Base-by-base conservation (phyloP, 2,113 vertebrate genomes). In the Petrocephalus microphthalmus region DNA sequence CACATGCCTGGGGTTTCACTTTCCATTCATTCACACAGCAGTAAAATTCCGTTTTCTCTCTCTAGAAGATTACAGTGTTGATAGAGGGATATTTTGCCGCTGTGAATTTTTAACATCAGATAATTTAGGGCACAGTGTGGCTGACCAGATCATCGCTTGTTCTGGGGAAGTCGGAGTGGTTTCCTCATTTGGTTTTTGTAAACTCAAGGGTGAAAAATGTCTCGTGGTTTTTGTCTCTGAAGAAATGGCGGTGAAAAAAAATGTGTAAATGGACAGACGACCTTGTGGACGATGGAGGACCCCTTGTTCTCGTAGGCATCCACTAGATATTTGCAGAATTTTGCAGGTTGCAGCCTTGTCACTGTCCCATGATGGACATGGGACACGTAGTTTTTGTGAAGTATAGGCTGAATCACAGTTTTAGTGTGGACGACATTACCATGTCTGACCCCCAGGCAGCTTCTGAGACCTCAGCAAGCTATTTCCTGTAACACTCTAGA, bases 251-350 rank as follows among this genome's bases (percentile, higher is more conserved):
- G n/a, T 67, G 42, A 67, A 29, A 49, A 64, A 11, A 67, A 29
- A 11, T 11, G 60, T 64, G 7, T 11, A 64, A 25, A 67, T 29
- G 33, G 33, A 42, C 33, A 42, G 33, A 78, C 33, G 37, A 42
- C 15, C 33, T 13, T 42, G n/a, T 67, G 71, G 71, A 42, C n/a
- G 33, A 78, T 78, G 7, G 71, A 37, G 4, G 33, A 42, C 52
- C n/a, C 13, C 25, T 11, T n/a, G 64, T 33, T 92, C 86, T 88
- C 81, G 5, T 0, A 17, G 3, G 1, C 19, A 7, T 82, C 89
- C 93, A 93, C 90, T 90, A 49, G 92, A 84, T 92, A 91, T 87
- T 15, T 86, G 87, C 89, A 57, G 42, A 67, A 17, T 47, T 64
- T 19, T 81, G 85, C 29, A 87, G 49, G 53, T 45, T 6, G 42